These are phyloP conservation scores for Protonemura montana DNA, from an alignment of 2,888 invertebrate genomes.

Conservation along the genomic window DNA sequence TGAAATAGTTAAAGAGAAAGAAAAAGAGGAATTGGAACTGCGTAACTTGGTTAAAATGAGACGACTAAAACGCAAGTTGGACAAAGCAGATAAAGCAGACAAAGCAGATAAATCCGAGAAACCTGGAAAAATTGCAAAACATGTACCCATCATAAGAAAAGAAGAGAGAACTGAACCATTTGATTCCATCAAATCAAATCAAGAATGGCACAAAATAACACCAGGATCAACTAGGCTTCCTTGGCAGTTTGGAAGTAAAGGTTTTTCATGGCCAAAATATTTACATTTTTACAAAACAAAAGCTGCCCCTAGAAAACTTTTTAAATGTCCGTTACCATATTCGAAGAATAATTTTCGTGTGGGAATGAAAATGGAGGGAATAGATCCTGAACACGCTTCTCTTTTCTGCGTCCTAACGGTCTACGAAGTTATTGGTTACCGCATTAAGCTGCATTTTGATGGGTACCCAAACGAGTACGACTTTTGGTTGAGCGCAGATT, in stretches of 20 bases:
- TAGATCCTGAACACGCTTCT: constrained; percentile 91
- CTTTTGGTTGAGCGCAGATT: constrained; percentile 93
- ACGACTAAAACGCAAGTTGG: constrained; percentile 31
- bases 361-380: constrained; percentile 91
- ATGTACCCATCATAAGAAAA: not conserved
- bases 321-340: constrained; percentile 78
- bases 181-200: constrained; percentile 20
- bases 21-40: constrained; percentile 45
- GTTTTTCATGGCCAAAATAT: constrained; percentile 81
- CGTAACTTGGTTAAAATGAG: not conserved
- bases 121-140: constrained; percentile 13
- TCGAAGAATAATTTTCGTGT: constrained; percentile 74
- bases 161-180: constrained; percentile 23
- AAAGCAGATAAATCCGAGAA: not conserved
- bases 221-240: constrained; percentile 57
- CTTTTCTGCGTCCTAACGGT: constrained; percentile 89
- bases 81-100: constrained; percentile 24
- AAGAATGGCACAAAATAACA: constrained; percentile 41
- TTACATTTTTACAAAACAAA: constrained; percentile 76
- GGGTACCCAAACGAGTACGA: constrained; percentile 88
- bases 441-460: constrained; percentile 89
- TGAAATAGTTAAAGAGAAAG: constrained; percentile 48
- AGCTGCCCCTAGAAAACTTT: constrained; percentile 78
- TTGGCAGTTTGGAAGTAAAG: constrained; percentile 75
- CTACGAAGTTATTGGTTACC: constrained; percentile 80